Conservation (phyloP, 2,888 invertebrate genomes). For the Chesias legatella region DNA sequence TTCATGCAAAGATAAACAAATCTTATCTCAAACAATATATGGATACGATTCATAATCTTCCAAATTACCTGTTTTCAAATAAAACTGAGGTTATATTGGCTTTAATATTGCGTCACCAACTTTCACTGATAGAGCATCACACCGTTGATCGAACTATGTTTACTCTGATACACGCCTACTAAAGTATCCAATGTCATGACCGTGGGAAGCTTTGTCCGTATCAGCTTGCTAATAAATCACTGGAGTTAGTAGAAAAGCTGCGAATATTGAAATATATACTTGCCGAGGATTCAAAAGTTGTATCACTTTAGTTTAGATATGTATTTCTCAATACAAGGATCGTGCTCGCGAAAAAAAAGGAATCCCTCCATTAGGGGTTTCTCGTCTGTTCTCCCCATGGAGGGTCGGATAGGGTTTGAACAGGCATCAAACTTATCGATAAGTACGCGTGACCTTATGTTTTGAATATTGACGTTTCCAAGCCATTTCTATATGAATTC, state of each 20-base stretch:
- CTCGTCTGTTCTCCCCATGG: too few relatives aligned
- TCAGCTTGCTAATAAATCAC: slow-evolving; percentile 25
- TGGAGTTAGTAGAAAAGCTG: slow-evolving; percentile 12
- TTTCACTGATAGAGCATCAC: slow-evolving; percentile 30
- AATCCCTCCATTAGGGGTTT: too few relatives aligned
- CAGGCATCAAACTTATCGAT: too few relatives aligned
- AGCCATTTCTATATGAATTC: too few relatives aligned
- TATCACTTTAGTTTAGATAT: too few relatives aligned
- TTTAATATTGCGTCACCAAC: slow-evolving; percentile 31
- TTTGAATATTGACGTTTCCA: too few relatives aligned
- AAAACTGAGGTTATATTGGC: slow-evolving; percentile 29
- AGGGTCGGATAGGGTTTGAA: too few relatives aligned
- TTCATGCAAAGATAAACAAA: not conserved
- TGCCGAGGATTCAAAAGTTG: too few relatives aligned
- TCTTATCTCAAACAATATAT: slow-evolving; percentile 2
- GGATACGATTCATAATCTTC: slow-evolving; percentile 9
- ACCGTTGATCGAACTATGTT: slow-evolving; percentile 19
- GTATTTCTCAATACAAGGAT: too few relatives aligned
- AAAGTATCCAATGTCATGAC: slow-evolving; percentile 28
- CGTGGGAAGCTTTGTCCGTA: slow-evolving; percentile 23
- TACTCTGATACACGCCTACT: slow-evolving; percentile 25
- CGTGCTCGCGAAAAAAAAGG: too few relatives aligned
- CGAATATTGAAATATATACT: not conserved
- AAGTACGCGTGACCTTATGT: too few relatives aligned
- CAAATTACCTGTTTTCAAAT: slow-evolving; percentile 20